Percentiles rank a stretch among this genome's conserved stretches.
phyloP scores from a whole-genome alignment of 1,140 invertebrate genomes.

The Mylabris phalerata region DNA sequence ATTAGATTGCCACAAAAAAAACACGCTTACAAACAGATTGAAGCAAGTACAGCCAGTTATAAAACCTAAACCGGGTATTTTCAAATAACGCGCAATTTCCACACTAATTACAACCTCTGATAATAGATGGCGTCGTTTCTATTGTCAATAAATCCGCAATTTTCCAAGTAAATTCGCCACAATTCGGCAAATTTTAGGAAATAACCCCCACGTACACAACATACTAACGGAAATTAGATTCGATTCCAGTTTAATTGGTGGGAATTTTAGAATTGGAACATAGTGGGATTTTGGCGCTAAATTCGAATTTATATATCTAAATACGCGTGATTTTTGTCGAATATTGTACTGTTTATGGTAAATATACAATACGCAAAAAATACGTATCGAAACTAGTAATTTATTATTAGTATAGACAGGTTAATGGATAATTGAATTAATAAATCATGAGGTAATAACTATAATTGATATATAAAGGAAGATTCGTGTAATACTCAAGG shows the following conservation, averaged over 20 bases:
- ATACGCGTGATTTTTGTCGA: background rate
- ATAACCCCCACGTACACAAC: background rate
- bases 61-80: too few relatives aligned
- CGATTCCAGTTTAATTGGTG: background rate
- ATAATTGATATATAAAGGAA: background rate
- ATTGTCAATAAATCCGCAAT: too few relatives aligned
- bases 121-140: too few relatives aligned
- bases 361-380: background rate
- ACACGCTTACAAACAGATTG: too few relatives aligned
- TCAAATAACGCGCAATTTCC: too few relatives aligned
- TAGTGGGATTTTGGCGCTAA: background rate
- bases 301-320: background rate
- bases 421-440: background rate
- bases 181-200: background rate
- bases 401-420: background rate
- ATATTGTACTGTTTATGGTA: background rate
- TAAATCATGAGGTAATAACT: background rate
- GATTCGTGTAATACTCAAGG: background rate
- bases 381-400: background rate
- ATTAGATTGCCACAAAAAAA: too few relatives aligned
- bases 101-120: too few relatives aligned
- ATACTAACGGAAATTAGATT: background rate
- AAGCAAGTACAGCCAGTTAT: too few relatives aligned
- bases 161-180: background rate
- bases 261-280: background rate